These are phyloP conservation scores for Brachyhypopomus gauderio DNA, from an alignment of 2,113 vertebrate species.

Conservation along the genomic window DNA sequence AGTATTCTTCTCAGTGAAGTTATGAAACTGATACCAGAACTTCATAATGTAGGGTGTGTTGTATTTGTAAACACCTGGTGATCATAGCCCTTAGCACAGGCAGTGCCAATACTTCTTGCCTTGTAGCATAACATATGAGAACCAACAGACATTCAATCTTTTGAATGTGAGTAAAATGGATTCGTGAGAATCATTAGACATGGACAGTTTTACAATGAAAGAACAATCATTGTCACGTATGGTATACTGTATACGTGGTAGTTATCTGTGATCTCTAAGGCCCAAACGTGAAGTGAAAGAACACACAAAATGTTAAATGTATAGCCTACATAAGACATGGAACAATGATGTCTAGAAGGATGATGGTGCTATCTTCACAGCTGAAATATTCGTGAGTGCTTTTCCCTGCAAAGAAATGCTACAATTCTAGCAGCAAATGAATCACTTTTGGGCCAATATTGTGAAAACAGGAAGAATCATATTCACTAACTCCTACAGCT, in stretches of 20 bases:
- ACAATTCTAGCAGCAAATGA: not conserved
- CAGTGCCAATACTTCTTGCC: conserved; percentile 62
- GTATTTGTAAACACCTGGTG: conserved; percentile 39
- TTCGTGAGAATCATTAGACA: not conserved
- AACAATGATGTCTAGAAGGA: not conserved
- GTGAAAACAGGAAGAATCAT: not conserved
- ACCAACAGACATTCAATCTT: conserved; percentile 21
- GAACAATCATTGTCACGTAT: not conserved
- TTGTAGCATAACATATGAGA: conserved; percentile 41
- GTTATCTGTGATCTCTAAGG: not conserved
- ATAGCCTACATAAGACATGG: conserved; percentile 5
- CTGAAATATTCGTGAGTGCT: not conserved
- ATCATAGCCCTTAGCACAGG: conserved; percentile 72
- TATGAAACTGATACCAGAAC: not conserved
- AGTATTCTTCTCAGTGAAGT: conserved; percentile 10
- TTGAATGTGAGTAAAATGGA: not conserved
- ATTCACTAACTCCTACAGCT: not conserved
- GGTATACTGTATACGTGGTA: not conserved
- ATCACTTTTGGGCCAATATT: not conserved
- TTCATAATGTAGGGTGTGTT: not conserved
- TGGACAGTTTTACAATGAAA: not conserved
- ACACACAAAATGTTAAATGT: not conserved
- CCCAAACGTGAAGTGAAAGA: not conserved
- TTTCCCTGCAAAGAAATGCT: conserved; percentile 1
- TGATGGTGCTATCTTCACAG: not conserved